Percentiles rank a stretch among this genome's conserved stretches.
These are phyloP conservation scores for Netelia fuscicornis DNA, from an alignment of 2,888 invertebrate genomes.

Conservation along the genomic window DNA sequence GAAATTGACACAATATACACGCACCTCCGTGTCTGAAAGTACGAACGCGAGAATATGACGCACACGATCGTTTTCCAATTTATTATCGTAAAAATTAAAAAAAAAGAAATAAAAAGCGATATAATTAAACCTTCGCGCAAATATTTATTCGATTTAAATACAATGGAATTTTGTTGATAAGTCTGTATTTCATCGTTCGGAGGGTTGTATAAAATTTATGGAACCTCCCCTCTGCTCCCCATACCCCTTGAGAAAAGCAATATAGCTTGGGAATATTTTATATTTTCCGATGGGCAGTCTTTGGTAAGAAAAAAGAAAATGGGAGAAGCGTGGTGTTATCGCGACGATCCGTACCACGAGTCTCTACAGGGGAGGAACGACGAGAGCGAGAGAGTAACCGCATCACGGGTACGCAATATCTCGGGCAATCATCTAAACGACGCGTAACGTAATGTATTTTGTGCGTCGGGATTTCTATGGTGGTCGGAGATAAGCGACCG, in stretches of 20 bases:
- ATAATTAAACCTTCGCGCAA: no score
- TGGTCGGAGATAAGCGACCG: slow-evolving; percentile 76
- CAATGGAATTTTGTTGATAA: no score
- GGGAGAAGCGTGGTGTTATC: slow-evolving; percentile 47
- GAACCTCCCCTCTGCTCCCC: no score
- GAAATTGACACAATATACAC: slow-evolving; percentile 6
- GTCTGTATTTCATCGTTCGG: no score
- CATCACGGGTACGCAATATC: slow-evolving; percentile 73
- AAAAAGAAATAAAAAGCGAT: no score
- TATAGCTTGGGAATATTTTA: slow-evolving; percentile 13
- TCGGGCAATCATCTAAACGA: slow-evolving; percentile 81
- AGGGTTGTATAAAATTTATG: no score
- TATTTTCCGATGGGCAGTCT: slow-evolving; percentile 24
- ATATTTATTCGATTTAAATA: no score
- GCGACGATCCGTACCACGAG: slow-evolving; percentile 33
- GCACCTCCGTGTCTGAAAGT: neutral
- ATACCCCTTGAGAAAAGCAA: neutral
- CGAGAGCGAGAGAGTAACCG: slow-evolving; percentile 35
- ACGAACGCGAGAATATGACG: no score
- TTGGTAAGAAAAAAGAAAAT: neutral
- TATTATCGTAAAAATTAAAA: no score
- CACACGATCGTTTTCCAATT: no score
- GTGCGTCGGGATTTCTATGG: slow-evolving; percentile 74
- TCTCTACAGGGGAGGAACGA: slow-evolving; percentile 30
- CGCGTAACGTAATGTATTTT: slow-evolving; percentile 80